phyloP scores from a whole-genome alignment of 2,888 invertebrate species.

The Hedychridium roseum region DNA sequence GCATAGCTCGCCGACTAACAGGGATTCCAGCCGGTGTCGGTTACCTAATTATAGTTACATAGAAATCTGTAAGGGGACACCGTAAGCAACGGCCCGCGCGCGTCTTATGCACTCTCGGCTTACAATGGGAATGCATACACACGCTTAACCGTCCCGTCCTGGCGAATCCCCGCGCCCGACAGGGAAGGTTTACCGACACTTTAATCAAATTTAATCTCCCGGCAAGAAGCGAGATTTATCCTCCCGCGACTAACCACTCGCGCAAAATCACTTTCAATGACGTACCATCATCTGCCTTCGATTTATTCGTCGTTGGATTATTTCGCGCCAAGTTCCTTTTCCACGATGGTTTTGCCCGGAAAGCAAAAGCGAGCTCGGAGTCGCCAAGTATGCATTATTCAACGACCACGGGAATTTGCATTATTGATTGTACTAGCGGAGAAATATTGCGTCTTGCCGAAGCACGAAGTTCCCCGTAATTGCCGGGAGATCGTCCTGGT shows the following conservation, averaged over 20 bases:
- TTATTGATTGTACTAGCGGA: slow-evolving; percentile 28
- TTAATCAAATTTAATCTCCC: too few relatives aligned
- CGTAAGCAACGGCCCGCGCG: slow-evolving; percentile 17
- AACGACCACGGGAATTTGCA: slow-evolving; percentile 21
- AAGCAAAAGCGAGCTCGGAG: background rate
- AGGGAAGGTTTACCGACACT: too few relatives aligned
- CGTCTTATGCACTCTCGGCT: slow-evolving; percentile 32
- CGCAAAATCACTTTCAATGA: too few relatives aligned
- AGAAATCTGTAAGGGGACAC: slow-evolving; percentile 47
- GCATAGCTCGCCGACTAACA: slow-evolving; percentile 43
- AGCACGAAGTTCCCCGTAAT: slow-evolving; percentile 13
- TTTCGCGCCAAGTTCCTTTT: too few relatives aligned
- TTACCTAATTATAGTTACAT: slow-evolving; percentile 48
- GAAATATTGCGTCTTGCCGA: slow-evolving; percentile 12
- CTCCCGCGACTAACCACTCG: too few relatives aligned
- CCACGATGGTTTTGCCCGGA: background rate
- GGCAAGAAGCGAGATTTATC: too few relatives aligned
- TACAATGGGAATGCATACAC: slow-evolving; percentile 28
- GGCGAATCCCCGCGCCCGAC: too few relatives aligned
- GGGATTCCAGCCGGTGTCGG: slow-evolving; percentile 40
- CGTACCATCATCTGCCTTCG: too few relatives aligned
- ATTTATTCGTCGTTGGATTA: too few relatives aligned
- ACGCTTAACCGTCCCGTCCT: too few relatives aligned
- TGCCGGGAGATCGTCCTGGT: background rate
- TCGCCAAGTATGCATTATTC: slow-evolving; percentile 23